Evolutionary conservation across 2,797 vertebrate species (phyloP).

Genomic region (Coregonus sp.): DNA sequence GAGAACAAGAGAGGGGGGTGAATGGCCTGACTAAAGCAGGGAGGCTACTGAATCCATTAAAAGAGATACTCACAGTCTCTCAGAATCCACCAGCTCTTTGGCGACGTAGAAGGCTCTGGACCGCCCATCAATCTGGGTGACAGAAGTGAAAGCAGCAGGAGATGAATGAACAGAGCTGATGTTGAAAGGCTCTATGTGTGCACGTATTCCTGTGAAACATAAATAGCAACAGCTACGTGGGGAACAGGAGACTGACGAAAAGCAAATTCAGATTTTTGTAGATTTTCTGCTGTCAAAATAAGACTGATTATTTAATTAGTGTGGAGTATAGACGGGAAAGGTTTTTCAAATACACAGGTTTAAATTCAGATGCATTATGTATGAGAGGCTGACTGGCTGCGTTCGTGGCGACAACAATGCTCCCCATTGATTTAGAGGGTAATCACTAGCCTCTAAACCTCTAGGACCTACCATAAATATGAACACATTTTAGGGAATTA

Average conservation of each 20-base stretch:
- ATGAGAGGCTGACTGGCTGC: constrained; percentile 56
- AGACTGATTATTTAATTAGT: constrained; percentile 79
- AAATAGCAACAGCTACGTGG: constrained; percentile 38
- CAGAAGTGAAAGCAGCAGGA: constrained; percentile 50
- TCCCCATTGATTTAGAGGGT: constrained; percentile 74
- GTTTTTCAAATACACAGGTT: constrained; percentile 61
- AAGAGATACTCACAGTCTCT: constrained; percentile 86
- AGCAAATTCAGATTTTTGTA: constrained; percentile 40
- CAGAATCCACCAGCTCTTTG: constrained; percentile 88
- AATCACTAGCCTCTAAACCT: constrained; percentile 67
- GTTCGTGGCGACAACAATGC: constrained; percentile 63
- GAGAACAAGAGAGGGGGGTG: background rate
- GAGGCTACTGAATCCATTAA: constrained; percentile 15
- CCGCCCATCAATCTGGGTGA: constrained; percentile 86
- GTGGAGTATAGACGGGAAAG: constrained; percentile 54
- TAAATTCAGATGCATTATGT: constrained; percentile 75
- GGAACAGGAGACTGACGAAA: constrained; percentile 26
- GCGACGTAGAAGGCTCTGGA: constrained; percentile 88
- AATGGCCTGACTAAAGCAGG: constrained; percentile 3
- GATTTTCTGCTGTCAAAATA: constrained; percentile 66
- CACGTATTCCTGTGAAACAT: constrained; percentile 49
- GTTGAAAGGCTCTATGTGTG: constrained; percentile 56
- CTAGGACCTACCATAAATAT: constrained; percentile 57
- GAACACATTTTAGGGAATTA: constrained; percentile 59
- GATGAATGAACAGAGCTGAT: constrained; percentile 64